Conservation (phyloP, 2,888 invertebrate species). For the Acrobasis suavella region DNA sequence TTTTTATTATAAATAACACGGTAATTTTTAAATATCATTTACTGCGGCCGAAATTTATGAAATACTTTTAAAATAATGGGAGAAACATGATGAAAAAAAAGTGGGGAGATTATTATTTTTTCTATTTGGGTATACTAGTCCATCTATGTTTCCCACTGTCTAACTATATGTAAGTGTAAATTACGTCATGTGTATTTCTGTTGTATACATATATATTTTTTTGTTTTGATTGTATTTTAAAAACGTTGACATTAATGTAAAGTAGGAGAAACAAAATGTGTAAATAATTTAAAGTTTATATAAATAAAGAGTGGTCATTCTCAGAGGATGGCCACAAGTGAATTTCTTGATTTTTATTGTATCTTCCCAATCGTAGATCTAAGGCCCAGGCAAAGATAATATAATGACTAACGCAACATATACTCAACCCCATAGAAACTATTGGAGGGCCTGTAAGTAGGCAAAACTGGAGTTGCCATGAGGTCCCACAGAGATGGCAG, state of each 20-base stretch:
- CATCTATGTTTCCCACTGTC: constrained; percentile 66
- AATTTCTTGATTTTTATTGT: constrained; percentile 39
- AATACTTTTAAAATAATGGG: constrained; percentile 60
- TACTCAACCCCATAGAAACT: too few species aligned
- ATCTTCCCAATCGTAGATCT: constrained; percentile 12
- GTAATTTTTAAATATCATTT: constrained; percentile 53
- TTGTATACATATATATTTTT: constrained; percentile 61
- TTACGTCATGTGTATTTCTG: constrained; percentile 73
- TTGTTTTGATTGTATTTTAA: constrained; percentile 81
- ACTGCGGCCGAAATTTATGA: constrained; percentile 68
- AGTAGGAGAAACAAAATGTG: constrained; percentile 78
- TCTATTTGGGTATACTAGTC: constrained; percentile 80
- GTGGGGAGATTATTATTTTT: constrained; percentile 69
- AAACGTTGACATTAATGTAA: constrained; percentile 80
- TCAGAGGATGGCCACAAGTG: constrained; percentile 69
- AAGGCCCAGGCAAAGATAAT: too few species aligned
- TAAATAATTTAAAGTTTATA: constrained; percentile 83
- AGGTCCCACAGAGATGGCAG: too few species aligned
- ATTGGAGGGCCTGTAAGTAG: too few species aligned
- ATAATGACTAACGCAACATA: too few species aligned
- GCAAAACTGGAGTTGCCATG: too few species aligned
- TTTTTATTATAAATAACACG: constrained; percentile 60
- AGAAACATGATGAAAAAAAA: constrained; percentile 50
- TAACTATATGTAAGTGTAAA: constrained; percentile 67
- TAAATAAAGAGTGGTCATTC: constrained; percentile 78